These are phyloP conservation scores for Sylvicola cinctus DNA, from an alignment of 2,888 invertebrate species.

Conservation along the genomic window DNA sequence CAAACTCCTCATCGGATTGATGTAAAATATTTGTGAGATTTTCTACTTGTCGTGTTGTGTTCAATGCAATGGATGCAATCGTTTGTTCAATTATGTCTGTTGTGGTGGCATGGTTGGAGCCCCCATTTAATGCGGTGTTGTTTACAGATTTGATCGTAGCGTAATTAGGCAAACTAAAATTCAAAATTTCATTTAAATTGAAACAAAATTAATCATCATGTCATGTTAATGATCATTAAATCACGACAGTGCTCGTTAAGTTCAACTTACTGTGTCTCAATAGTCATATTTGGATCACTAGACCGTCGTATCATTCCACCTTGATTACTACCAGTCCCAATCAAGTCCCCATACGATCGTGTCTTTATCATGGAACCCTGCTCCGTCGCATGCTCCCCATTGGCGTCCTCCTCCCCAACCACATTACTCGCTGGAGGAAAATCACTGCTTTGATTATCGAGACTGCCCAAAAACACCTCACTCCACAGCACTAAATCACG, in stretches of 20 bases:
- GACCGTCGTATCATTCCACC: constrained; percentile 44
- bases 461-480: constrained; percentile 55
- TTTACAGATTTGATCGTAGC: too few species aligned
- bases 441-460: constrained; percentile 26
- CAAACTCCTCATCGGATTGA: constrained; percentile 12
- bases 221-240: too few species aligned
- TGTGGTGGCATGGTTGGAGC: too few species aligned
- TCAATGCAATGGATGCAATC: constrained; percentile 6
- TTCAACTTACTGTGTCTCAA: constrained; percentile 41
- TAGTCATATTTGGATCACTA: constrained; percentile 66
- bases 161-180: constrained; percentile 1
- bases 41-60: constrained; percentile 16
- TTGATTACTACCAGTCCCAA: constrained; percentile 35
- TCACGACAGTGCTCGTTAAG: too few species aligned
- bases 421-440: constrained; percentile 15
- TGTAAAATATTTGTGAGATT: constrained; percentile 17
- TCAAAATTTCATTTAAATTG: constrained; percentile 1
- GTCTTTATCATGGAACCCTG: constrained; percentile 51
- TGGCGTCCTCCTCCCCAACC: constrained; percentile 6
- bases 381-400: background rate
- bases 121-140: too few species aligned
- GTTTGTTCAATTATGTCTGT: constrained; percentile 4
- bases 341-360: constrained; percentile 66
- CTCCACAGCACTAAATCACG: constrained; percentile 69
- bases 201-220: too few species aligned